These are phyloP conservation scores for Tethea ocularis DNA, from an alignment of 2,888 invertebrate species.

Conservation along the genomic window DNA sequence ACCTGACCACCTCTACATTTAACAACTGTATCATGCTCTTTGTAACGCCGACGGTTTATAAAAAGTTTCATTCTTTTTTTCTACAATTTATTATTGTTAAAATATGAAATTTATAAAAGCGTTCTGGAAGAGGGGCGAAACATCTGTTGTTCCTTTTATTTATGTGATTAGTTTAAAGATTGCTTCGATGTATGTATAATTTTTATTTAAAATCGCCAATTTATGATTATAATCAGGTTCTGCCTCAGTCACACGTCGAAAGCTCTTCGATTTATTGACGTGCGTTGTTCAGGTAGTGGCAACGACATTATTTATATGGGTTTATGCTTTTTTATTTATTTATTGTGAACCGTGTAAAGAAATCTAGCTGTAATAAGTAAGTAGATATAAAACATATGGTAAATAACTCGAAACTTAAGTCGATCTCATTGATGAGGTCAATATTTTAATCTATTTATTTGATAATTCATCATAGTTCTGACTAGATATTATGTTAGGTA, in stretches of 20 bases:
- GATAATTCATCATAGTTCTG: background rate
- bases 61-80: conserved; percentile 35
- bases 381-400: background rate
- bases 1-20: conserved; percentile 59
- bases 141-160: conserved; percentile 77
- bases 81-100: conserved; percentile 73
- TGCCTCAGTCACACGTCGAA: conserved; percentile 32
- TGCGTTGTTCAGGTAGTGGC: conserved; percentile 12
- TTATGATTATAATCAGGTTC: conserved; percentile 68
- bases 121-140: conserved; percentile 56
- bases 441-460: background rate
- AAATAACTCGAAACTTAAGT: no score
- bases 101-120: conserved; percentile 67
- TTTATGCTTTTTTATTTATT: background rate
- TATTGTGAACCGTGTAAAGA: background rate
- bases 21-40: conserved; percentile 70
- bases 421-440: background rate
- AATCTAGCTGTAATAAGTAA: background rate
- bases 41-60: conserved; percentile 64
- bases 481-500: no score
- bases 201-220: conserved; percentile 75
- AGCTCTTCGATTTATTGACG: conserved; percentile 36
- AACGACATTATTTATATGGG: background rate
- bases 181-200: conserved; percentile 58
- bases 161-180: conserved; percentile 74